Conservation (phyloP, 2,888 invertebrate species). For the Melieria picta region DNA sequence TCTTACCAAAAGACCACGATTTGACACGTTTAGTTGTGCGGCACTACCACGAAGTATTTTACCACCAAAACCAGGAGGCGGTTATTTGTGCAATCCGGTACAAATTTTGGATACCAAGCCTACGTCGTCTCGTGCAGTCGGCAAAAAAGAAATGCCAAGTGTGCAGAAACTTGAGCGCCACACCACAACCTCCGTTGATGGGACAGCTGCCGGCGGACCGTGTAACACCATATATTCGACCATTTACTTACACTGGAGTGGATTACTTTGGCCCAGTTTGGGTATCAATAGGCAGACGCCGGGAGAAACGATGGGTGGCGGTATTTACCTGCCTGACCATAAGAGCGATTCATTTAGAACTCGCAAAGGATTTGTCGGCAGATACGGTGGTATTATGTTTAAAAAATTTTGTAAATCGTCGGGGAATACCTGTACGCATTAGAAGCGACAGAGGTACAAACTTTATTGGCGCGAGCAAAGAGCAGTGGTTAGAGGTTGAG, state of each 20-base stretch:
- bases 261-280: conserved; percentile 15
- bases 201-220: conserved; percentile 41
- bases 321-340: conserved; percentile 37
- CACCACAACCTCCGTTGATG: conserved; percentile 41
- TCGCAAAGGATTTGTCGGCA: conserved; percentile 23
- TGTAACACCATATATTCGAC: conserved; percentile 36
- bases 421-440: conserved; percentile 22
- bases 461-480: conserved; percentile 31
- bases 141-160: conserved; percentile 20
- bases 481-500: conserved; percentile 13
- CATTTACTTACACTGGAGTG: conserved; percentile 28
- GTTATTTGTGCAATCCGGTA: conserved; percentile 32
- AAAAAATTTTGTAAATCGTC: conserved; percentile 25
- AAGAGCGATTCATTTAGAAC: conserved; percentile 31
- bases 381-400: conserved; percentile 19
- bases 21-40: not conserved
- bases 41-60: conserved; percentile 22
- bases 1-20: not conserved
- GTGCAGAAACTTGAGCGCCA: conserved; percentile 16
- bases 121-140: conserved; percentile 24
- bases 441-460: conserved; percentile 29
- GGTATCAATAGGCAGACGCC: not conserved
- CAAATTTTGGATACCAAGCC: conserved; percentile 34
- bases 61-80: conserved; percentile 33
- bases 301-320: conserved; percentile 15